Base-by-base conservation (phyloP, 2,797 vertebrate genomes). In the Danio choprae region DNA sequence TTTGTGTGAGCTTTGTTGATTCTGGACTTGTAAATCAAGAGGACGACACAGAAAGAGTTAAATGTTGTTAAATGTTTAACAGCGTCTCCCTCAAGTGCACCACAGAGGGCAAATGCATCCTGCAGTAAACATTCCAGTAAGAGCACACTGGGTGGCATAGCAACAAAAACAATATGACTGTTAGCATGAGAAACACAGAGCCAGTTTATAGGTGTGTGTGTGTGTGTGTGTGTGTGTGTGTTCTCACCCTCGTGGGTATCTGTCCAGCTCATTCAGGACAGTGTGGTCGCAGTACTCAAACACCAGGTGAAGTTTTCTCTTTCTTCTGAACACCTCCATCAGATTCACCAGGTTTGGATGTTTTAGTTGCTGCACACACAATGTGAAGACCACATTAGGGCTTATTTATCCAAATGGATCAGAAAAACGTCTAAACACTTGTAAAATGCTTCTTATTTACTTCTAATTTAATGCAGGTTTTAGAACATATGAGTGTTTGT, bases 201-300 rank as follows among this genome's bases (percentile, higher is more conserved):
- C 38, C 29, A n/a, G 59, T 74, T 77, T 20, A 74, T 71, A 74
- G 46, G 48, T 48, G 70, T 62, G n/a, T 58, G 9, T 50, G 53
- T 53, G 18, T 44, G 29, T 67, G 41, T 48, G 55, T 38, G 46
- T 6, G 18, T 18, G 69, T 55, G 11, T 20, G 12, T n/a, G 11
- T 80, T 92, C 96, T 91, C 88, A 99, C 98, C 97, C 97, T 82
- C 86, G 85, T 6, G 96, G 96, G 81, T 98, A 93, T 79, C 92
- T 93, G 90, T 97, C 95, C 90, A 99, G 90, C 88, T 99, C 96
- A 0, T 96, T 95, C 51, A 99, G 96, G 36, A 99, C 96, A 0
- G 97, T 99, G 93, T 96, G 96, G 84, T 98, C 96, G 0, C 98
- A 99, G 90, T 97, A 99, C 73, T 99, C 98, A 0, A 99, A 97